Base-by-base conservation (phyloP, 2,113 vertebrate species). In the Balaeniceps rex region DNA sequence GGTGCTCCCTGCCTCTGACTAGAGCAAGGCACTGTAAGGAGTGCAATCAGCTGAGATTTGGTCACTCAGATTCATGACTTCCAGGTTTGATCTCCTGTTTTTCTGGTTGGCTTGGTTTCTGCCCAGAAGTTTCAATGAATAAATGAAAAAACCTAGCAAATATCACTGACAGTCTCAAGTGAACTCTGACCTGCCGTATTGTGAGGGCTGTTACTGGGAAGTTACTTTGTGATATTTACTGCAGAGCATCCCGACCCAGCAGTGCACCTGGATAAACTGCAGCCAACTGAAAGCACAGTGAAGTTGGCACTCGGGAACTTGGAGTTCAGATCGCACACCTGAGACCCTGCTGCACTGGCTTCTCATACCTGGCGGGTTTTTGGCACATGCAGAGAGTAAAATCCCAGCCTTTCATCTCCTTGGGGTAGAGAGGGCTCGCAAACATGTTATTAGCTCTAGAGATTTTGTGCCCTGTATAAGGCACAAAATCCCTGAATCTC, bases 51-150 rank as follows among this genome's bases (percentile, higher is more conserved):
- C 58, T 83, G 70, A 13, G 60, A 71, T 65, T 40, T 80, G 47
- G 28, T 75, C 44, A 19, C 26, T 44, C n/a, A 66, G 24, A 25
- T 74, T 71, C 70, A 28, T 11, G 1, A 11, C 60, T 83, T 81
- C 46, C 44, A 69, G 44, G 49, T 69, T 25, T 63, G 57, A 44
- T 52, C 64, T 91, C 34, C 38, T 75, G 19, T 55, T 97, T 47
- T 94, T 94, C 83, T 85, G 40, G 14, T 60, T 77, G 38, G 17
- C n/a, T 94, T 95, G 42, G 80, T 84, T 92, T 94, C 78, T 93
- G 40, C 34, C 33, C 44, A 81, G 61, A 70, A 46, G 21, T 88
- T 92, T 77, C 69, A 72, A n/a, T 46, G 51, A 81, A 77, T 51
- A 63, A 65, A 52, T 74, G 28, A 40, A 75, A 88, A 65, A 87